Conservation (phyloP, 2,888 invertebrate species). For the Andrena hattorfiana region DNA sequence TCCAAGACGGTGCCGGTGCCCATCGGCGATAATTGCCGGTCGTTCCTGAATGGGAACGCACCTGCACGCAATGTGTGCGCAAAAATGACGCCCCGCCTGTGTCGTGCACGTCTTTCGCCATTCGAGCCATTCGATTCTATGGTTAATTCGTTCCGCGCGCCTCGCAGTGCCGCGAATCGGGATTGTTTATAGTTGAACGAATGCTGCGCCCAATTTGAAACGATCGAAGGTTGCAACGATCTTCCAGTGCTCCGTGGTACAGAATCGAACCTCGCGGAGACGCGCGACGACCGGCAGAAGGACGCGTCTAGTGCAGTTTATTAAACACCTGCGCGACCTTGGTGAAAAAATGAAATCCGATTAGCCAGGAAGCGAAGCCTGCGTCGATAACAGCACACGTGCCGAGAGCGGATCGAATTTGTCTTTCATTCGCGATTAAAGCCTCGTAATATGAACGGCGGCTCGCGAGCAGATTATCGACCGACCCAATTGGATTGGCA, state of each 20-base stretch:
- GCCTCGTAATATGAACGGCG: constrained; percentile 30
- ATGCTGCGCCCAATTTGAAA: too few relatives aligned
- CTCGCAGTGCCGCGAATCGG: too few relatives aligned
- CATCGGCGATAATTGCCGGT: constrained; percentile 47
- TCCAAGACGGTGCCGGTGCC: constrained; percentile 42
- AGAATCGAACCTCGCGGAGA: background rate
- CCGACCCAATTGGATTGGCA: constrained; percentile 56
- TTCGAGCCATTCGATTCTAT: background rate
- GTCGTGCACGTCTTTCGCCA: background rate
- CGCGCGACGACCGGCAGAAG: background rate
- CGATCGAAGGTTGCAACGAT: too few relatives aligned
- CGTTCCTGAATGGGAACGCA: constrained; percentile 42
- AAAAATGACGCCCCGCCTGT: constrained; percentile 27
- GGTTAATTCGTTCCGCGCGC: background rate
- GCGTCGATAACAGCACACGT: background rate
- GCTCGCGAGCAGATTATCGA: constrained; percentile 38
- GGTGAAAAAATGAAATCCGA: constrained; percentile 34
- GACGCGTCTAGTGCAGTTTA: background rate
- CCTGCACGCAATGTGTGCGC: constrained; percentile 51
- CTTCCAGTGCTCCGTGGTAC: too few relatives aligned
- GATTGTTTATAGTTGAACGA: too few relatives aligned
- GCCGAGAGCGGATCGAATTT: constrained; percentile 36
- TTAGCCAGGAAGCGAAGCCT: constrained; percentile 35
- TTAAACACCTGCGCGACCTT: constrained; percentile 20
- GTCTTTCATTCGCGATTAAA: constrained; percentile 44